Evolutionary conservation across 2,888 invertebrate species (phyloP), one percentile per base, ranked within the genome.

Genomic region (Hetaerina titia): DNA sequence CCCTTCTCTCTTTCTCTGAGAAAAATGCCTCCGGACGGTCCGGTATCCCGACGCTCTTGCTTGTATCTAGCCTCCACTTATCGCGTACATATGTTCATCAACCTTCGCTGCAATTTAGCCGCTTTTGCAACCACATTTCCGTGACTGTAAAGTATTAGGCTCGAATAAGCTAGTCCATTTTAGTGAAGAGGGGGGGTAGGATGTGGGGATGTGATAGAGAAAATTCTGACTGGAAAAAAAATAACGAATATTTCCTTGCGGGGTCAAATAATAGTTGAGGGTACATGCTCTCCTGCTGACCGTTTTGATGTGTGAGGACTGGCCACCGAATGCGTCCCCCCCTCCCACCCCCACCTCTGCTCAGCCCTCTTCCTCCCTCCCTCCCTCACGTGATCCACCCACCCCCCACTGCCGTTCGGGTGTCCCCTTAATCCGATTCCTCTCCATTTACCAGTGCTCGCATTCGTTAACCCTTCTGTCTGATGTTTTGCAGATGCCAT

Each of bases 401-500:
- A 8, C 31, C 25, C 11, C 31, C 31, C 5, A 15, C n/a, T 25
- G 81, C 13, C 69, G 69, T n/a, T 69, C 69, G 69, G 81, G 31
- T 81, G 81, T 81, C 81, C 81, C 81, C 81, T 81, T 81, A 81
- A 81, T 81, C 81, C 31, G 81, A 81, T 81, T 81, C 81, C 81
- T 31, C 81, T 81, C 81, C 81, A 81, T 31, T 81, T 81, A 31
- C 81, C 81, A 31, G 25, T 31, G 81, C 15, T 81, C 81, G 81
- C 81, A 31, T 81, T 81, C 81, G 81, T 81, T 81, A 81, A 81
- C 81, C 81, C 81, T 31, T 81, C 81, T 31, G 81, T 81, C 81
- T 31, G 31, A 81, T 81, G 81, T 81, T 81, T 81, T 81, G 81
- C 81, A 31, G 81, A 81, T 81, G 81, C 31, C 81, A 81, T 81